phyloP scores from a whole-genome alignment of 2,888 invertebrate species.

The Stenurella melanura region DNA sequence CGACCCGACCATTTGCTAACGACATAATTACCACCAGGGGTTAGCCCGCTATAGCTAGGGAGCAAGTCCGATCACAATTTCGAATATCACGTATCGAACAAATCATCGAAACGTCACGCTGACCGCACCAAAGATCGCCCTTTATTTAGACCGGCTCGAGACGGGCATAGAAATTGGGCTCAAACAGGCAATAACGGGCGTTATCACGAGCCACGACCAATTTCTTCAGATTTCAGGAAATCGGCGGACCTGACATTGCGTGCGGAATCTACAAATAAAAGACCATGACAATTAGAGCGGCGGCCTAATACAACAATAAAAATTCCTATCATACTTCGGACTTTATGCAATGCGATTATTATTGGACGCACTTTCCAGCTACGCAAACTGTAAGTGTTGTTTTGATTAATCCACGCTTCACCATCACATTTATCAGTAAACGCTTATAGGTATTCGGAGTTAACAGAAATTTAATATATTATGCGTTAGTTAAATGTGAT shows the following conservation, averaged over 20 bases:
- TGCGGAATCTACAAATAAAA: conserved; percentile 38
- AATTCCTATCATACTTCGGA: conserved; percentile 42
- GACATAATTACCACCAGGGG: conserved; percentile 69
- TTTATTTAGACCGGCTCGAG: conserved; percentile 67
- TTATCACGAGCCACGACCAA: conserved; percentile 68
- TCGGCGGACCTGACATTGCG: conserved; percentile 61
- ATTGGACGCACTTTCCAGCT: conserved; percentile 15
- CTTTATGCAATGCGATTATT: conserved; percentile 15
- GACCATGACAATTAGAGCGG: conserved; percentile 56
- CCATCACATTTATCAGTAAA: not conserved
- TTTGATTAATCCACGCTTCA: not conserved
- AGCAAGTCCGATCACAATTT: conserved; percentile 54
- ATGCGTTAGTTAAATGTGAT: conserved; percentile 37
- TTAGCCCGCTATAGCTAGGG: conserved; percentile 38
- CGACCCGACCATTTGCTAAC: conserved; percentile 69
- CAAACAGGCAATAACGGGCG: conserved; percentile 71
- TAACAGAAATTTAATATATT: not conserved
- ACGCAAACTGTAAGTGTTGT: not conserved
- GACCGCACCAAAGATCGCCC: conserved; percentile 68
- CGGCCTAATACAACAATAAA: conserved; percentile 53
- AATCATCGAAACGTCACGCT: conserved; percentile 71
- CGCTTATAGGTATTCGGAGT: conserved; percentile 6
- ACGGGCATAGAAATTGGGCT: conserved; percentile 72
- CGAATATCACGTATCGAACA: conserved; percentile 70
- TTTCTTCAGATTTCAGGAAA: conserved; percentile 71